These are phyloP conservation scores for Theonella swinhoei DNA, from an alignment of 37 sponge, comb jelly and placozoan genomes.

Conservation along the genomic window DNA sequence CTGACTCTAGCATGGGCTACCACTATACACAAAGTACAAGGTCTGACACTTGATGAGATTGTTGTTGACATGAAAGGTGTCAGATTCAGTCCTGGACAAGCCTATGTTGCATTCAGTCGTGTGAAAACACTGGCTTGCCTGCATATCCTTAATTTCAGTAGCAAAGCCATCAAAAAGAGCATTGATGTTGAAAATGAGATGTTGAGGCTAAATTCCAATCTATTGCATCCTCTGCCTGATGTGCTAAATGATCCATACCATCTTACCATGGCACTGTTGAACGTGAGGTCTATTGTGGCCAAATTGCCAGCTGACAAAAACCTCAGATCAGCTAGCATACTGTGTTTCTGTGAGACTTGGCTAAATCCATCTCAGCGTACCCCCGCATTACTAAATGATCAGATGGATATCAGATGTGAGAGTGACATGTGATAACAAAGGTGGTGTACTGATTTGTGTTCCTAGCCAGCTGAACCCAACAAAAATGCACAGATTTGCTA, in stretches of 20 bases:
- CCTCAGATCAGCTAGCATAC: background rate
- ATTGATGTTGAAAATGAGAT: background rate
- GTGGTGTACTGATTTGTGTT: conserved; percentile 21
- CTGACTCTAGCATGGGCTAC: conserved; percentile 19
- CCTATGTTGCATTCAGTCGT: conserved; percentile 31
- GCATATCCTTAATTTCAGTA: conserved; percentile 25
- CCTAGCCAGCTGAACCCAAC: background rate
- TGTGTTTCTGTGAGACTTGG: conserved; percentile 41
- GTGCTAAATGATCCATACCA: background rate
- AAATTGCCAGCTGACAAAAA: conserved; percentile 5
- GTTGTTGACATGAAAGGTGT: conserved; percentile 44
- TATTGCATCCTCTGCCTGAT: background rate
- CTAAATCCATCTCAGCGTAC: conserved; percentile 17
- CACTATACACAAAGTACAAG: conserved; percentile 48
- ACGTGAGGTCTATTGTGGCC: conserved; percentile 27
- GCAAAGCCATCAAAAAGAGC: conserved; percentile 1
- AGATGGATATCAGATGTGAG: conserved; percentile 25
- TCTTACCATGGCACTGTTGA: conserved; percentile 16
- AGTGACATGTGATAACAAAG: conserved; percentile 10
- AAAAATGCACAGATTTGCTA: background rate
- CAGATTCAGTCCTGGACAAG: conserved; percentile 22
- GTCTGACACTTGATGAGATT: conserved; percentile 41
- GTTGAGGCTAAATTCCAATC: background rate
- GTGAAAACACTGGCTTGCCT: conserved; percentile 12
- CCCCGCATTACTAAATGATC: conserved; percentile 4